Conservation (phyloP, 1,140 invertebrate species). For the Pemphigus obesinymphae region DNA sequence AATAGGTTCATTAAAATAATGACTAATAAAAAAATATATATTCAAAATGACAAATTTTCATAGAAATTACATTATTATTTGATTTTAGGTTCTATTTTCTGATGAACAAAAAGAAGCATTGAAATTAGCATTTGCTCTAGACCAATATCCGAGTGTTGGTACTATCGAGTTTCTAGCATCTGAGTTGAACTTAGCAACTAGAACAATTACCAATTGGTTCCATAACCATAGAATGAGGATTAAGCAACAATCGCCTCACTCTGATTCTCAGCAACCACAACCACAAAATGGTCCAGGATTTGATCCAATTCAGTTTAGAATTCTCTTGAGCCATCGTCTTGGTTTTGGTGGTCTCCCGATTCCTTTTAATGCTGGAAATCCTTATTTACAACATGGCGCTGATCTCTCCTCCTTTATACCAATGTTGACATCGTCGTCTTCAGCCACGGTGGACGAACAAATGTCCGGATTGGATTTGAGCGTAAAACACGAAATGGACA, state of each 20-base stretch:
- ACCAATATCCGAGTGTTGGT: slow-evolving; percentile 91
- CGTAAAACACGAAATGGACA: slow-evolving; percentile 71
- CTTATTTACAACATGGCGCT: slow-evolving; percentile 67
- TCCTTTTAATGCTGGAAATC: slow-evolving; percentile 63
- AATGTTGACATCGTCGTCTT: slow-evolving; percentile 53
- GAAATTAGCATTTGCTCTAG: slow-evolving; percentile 84
- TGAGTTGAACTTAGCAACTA: slow-evolving; percentile 84
- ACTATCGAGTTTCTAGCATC: slow-evolving; percentile 92
- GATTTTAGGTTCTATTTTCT: slow-evolving; percentile 72
- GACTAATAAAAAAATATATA: not conserved
- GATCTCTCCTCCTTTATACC: slow-evolving; percentile 65
- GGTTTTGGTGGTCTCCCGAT: slow-evolving; percentile 55
- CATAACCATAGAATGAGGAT: slow-evolving; percentile 98
- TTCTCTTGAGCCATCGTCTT: slow-evolving; percentile 79
- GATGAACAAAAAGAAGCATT: slow-evolving; percentile 98
- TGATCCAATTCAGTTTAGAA: slow-evolving; percentile 83
- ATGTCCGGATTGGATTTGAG: slow-evolving; percentile 74
- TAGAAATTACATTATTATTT: not conserved
- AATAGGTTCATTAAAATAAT: not conserved
- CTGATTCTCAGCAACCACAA: slow-evolving; percentile 61
- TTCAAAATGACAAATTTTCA: not conserved
- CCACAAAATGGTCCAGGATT: slow-evolving; percentile 54
- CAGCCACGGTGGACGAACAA: slow-evolving; percentile 55
- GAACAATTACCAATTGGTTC: slow-evolving; percentile 99
- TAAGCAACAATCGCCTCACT: slow-evolving; percentile 78